Conservation (phyloP, 1,140 invertebrate species). For the Meteorus sp. region DNA sequence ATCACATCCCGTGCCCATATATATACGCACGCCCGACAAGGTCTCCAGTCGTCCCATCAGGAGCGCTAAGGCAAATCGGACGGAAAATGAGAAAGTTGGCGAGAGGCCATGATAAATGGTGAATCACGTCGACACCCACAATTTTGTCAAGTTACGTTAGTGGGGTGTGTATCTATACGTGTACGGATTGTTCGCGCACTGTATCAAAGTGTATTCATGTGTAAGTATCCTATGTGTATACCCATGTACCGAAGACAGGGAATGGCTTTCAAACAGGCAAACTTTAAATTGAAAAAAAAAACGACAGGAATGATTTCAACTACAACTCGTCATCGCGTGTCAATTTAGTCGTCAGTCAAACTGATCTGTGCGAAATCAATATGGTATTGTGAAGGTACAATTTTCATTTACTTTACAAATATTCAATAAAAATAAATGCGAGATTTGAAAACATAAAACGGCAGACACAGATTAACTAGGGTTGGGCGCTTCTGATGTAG, state of each 20-base stretch:
- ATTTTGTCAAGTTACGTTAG: conserved; percentile 1
- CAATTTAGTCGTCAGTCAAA: no score
- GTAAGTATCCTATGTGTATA: no score
- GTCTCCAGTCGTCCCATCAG: conserved; percentile 17
- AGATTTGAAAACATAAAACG: no score
- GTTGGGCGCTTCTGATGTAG: no score
- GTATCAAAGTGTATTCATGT: no score
- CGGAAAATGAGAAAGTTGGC: conserved; percentile 57
- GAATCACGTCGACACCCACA: conserved; percentile 20
- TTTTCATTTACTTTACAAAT: no score
- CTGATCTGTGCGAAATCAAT: no score
- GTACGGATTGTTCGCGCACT: no score
- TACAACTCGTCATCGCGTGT: background rate
- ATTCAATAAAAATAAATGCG: no score
- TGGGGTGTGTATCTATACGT: background rate
- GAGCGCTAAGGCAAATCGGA: conserved; percentile 50
- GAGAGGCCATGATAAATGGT: conserved; percentile 56
- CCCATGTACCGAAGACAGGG: background rate
- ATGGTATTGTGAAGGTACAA: no score
- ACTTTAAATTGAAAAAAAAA: background rate
- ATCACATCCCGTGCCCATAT: background rate
- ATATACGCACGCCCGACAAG: background rate
- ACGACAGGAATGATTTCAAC: background rate
- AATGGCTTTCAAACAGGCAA: conserved; percentile 1
- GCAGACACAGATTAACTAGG: no score